phyloP scores from a whole-genome alignment of 2,888 invertebrate genomes.

The Lumbricus terrestris region DNA sequence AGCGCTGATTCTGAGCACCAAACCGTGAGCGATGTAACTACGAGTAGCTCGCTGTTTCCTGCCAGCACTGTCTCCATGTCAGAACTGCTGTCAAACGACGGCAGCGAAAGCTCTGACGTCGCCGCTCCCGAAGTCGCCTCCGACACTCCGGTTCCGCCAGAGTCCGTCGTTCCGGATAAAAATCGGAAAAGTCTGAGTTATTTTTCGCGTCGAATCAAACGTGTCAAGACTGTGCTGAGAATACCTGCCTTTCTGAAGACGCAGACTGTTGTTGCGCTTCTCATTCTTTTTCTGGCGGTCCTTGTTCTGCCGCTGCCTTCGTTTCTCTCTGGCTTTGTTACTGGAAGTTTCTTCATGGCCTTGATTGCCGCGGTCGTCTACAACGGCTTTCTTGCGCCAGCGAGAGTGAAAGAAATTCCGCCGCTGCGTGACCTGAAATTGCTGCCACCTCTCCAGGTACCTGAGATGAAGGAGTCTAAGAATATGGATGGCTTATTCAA shows the following conservation, averaged over 20 bases:
- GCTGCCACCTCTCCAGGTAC: conserved; percentile 47
- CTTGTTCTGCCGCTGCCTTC: conserved; percentile 50
- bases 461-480: conserved; percentile 45
- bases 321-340: conserved; percentile 48
- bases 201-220: background rate
- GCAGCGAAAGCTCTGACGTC: background rate
- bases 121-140: background rate
- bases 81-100: background rate
- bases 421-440: conserved; percentile 44
- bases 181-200: background rate
- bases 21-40: background rate
- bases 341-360: conserved; percentile 44
- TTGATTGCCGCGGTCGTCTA: conserved; percentile 37
- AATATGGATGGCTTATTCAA: conserved; percentile 50
- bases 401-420: conserved; percentile 40
- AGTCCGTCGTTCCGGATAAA: background rate
- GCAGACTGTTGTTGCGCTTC: conserved; percentile 22
- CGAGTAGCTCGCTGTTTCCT: background rate
- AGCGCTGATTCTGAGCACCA: background rate
- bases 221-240: background rate
- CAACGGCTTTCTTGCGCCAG: conserved; percentile 35
- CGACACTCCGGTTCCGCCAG: background rate
- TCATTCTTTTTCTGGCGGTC: conserved; percentile 43
- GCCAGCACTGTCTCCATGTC: background rate
- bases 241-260: background rate